Conservation (phyloP, 92 coral and sea anemone genomes). For the Metridium senile region DNA sequence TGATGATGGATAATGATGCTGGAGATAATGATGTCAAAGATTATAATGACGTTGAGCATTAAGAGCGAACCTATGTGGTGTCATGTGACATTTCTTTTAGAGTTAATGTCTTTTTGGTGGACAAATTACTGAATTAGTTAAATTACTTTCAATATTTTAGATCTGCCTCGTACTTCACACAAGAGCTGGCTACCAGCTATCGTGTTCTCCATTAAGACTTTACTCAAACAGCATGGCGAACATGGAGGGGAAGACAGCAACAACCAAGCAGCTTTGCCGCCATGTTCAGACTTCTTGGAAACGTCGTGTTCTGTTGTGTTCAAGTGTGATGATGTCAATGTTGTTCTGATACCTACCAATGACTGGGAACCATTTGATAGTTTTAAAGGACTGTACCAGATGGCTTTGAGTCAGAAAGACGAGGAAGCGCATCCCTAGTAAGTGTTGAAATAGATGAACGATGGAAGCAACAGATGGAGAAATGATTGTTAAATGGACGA, state of each 20-base stretch:
- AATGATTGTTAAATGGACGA: too few species aligned
- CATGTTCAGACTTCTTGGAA: constrained; percentile 86
- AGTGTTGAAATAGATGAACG: too few species aligned
- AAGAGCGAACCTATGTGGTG: too few species aligned
- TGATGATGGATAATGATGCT: too few species aligned
- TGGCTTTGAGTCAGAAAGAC: constrained; percentile 70
- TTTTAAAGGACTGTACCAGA: constrained; percentile 78
- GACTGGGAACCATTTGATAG: constrained; percentile 98
- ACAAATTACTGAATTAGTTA: too few species aligned
- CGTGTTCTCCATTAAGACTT: constrained; percentile 84
- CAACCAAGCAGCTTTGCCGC: constrained; percentile 54
- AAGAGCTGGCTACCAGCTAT: constrained; percentile 97
- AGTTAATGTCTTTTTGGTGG: too few species aligned
- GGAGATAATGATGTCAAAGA: too few species aligned
- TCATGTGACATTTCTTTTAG: too few species aligned
- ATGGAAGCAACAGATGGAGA: too few species aligned
- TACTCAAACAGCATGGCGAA: constrained; percentile 69
- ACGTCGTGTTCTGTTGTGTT: constrained; percentile 78
- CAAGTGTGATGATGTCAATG: constrained; percentile 80
- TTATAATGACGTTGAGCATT: too few species aligned
- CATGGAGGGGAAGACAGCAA: constrained; percentile 15
- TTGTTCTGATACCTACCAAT: constrained; percentile 75
- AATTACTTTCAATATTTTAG: too few species aligned
- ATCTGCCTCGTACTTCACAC: constrained; percentile 94
- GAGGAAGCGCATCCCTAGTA: constrained; percentile 53